These are phyloP conservation scores for Horisme vitalbata DNA, from an alignment of 2,888 invertebrate species.

Conservation along the genomic window DNA sequence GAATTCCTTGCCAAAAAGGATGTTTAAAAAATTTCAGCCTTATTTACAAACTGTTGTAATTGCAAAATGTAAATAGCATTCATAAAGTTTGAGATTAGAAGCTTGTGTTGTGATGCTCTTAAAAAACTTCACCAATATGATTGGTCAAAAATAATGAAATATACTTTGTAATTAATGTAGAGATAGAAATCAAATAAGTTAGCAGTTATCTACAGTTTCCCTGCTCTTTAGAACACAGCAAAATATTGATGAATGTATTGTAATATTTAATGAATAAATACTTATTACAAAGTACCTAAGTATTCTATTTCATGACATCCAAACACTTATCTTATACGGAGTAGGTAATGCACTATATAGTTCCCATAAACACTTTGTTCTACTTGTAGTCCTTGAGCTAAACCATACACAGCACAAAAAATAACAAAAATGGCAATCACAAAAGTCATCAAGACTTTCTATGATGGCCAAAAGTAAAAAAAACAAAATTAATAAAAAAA, in stretches of 20 bases:
- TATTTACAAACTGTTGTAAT: no score
- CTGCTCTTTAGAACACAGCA: slow-evolving; percentile 69
- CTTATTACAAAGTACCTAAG: slow-evolving; percentile 34
- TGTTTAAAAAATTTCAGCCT: no score
- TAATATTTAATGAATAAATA: slow-evolving; percentile 64
- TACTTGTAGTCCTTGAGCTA: slow-evolving; percentile 13
- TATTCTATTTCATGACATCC: slow-evolving; percentile 18
- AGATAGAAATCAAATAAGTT: slow-evolving; percentile 49
- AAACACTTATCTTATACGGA: slow-evolving; percentile 19
- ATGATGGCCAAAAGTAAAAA: no score
- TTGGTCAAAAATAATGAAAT: slow-evolving; percentile 35
- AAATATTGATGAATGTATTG: slow-evolving; percentile 71
- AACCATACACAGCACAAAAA: slow-evolving; percentile 38
- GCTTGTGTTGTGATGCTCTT: slow-evolving; percentile 13
- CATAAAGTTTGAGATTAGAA: slow-evolving; percentile 4
- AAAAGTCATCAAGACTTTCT: no score
- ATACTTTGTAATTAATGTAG: slow-evolving; percentile 15
- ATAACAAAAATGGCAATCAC: no score
- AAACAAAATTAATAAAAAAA: no score
- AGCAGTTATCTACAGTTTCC: slow-evolving; percentile 53
- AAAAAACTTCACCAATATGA: slow-evolving; percentile 15
- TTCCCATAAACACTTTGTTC: no score
- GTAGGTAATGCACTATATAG: no score
- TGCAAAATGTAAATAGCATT: no score
- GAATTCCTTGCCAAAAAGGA: slow-evolving; percentile 3